These are phyloP conservation scores for Dermolepida albohirtum DNA, from an alignment of 2,888 invertebrate genomes.

Conservation along the genomic window DNA sequence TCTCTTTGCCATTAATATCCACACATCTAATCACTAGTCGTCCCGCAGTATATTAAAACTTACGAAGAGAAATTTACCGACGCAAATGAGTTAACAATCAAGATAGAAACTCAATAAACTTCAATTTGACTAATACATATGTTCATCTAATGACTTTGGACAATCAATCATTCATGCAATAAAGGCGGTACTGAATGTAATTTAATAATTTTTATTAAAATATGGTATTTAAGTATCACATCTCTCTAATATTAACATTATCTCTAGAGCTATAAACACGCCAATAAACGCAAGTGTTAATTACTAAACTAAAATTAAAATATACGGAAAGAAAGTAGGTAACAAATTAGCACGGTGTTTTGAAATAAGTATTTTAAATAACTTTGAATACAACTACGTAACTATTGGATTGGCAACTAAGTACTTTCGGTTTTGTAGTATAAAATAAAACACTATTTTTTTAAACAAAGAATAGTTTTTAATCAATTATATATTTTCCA, in stretches of 20 bases:
- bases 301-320: background rate
- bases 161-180: constrained; percentile 23
- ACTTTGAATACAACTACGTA: no score
- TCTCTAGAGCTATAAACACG: no score
- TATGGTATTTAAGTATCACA: background rate
- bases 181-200: constrained; percentile 7
- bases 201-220: constrained; percentile 4
- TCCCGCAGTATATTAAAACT: background rate
- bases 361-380: no score
- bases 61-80: constrained; percentile 11
- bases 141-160: constrained; percentile 11
- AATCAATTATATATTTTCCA: no score
- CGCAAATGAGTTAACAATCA: constrained; percentile 18
- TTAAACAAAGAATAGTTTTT: no score
- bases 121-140: constrained; percentile 18
- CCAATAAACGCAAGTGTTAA: no score
- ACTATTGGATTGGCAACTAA: no score
- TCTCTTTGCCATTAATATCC: constrained; percentile 11
- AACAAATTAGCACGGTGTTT: no score
- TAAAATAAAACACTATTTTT: no score
- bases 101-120: constrained; percentile 3
- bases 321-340: background rate
- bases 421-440: no score
- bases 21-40: background rate
- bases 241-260: background rate